Conservation (phyloP, 2,888 invertebrate species). For the Amblyjoppa fuscipennis region DNA sequence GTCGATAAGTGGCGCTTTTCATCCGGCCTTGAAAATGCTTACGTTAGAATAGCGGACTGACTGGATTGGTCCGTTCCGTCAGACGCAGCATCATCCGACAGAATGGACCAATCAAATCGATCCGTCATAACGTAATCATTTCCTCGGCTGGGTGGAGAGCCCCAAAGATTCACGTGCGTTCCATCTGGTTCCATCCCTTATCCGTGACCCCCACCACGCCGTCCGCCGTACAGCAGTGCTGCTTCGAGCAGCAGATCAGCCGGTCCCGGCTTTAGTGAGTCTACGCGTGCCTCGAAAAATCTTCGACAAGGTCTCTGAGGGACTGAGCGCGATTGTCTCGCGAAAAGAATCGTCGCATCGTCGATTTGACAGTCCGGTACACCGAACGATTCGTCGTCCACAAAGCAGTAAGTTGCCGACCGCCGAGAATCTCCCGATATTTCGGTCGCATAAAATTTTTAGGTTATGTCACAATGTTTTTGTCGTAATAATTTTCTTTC, state of each 20-base stretch:
- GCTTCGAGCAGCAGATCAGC: conserved; percentile 9
- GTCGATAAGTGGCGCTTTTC: too few species aligned
- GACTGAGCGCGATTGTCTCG: background rate
- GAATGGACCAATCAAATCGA: too few species aligned
- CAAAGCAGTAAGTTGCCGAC: conserved; percentile 31
- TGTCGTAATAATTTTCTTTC: background rate
- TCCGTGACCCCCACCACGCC: background rate
- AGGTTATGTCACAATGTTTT: conserved; percentile 49
- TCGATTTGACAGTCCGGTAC: conserved; percentile 10
- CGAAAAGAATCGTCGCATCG: conserved; percentile 13
- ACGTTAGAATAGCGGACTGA: too few species aligned
- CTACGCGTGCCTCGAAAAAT: background rate
- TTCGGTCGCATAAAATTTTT: background rate
- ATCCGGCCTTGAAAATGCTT: too few species aligned
- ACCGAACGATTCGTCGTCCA: background rate
- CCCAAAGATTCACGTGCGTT: background rate
- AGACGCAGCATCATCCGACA: too few species aligned
- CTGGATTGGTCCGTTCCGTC: too few species aligned
- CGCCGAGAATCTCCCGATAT: background rate
- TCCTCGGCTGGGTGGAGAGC: too few species aligned
- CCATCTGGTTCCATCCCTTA: background rate
- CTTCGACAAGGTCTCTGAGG: background rate
- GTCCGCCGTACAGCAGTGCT: background rate
- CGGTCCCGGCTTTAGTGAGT: background rate
- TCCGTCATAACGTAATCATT: too few species aligned